These are phyloP conservation scores for Polyodon spathula DNA, from an alignment of 2,113 vertebrate species.

Conservation along the genomic window DNA sequence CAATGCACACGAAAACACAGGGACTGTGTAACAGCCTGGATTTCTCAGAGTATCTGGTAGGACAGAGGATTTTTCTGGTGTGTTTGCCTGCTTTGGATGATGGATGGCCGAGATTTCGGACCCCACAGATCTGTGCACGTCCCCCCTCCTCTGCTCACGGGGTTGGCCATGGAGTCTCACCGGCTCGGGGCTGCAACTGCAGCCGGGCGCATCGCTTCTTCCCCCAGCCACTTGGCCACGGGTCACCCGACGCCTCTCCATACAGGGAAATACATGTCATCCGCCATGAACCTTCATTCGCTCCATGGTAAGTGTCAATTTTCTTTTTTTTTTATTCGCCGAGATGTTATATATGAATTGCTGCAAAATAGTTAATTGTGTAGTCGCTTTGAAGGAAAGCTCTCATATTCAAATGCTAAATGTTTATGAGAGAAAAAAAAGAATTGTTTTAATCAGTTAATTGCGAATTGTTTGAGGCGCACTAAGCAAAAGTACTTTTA, in stretches of 20 bases:
- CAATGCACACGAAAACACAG: conserved; percentile 49
- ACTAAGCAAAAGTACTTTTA: too few species aligned
- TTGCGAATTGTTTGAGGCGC: too few species aligned
- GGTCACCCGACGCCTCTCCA: conserved; percentile 73
- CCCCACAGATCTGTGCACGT: conserved; percentile 82
- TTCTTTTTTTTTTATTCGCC: conserved; percentile 1
- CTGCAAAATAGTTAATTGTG: too few species aligned
- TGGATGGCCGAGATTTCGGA: conserved; percentile 97
- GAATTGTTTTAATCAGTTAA: too few species aligned
- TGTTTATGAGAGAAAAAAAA: too few species aligned
- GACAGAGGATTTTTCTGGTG: conserved; percentile 42
- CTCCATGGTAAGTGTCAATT: conserved; percentile 74
- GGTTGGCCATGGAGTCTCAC: conserved; percentile 82
- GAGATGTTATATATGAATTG: neutral
- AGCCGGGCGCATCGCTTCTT: conserved; percentile 70
- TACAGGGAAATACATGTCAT: conserved; percentile 78
- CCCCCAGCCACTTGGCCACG: conserved; percentile 67
- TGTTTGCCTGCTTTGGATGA: conserved; percentile 65
- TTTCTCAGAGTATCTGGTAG: conserved; percentile 46
- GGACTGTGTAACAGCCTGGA: conserved; percentile 50
- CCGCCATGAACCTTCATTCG: conserved; percentile 79
- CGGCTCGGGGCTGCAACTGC: conserved; percentile 70
- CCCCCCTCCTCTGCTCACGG: conserved; percentile 77
- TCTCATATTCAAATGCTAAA: too few species aligned
- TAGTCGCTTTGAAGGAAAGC: too few species aligned